phyloP scores from a whole-genome alignment of 2,113 vertebrate species.

The Natator depressus region DNA sequence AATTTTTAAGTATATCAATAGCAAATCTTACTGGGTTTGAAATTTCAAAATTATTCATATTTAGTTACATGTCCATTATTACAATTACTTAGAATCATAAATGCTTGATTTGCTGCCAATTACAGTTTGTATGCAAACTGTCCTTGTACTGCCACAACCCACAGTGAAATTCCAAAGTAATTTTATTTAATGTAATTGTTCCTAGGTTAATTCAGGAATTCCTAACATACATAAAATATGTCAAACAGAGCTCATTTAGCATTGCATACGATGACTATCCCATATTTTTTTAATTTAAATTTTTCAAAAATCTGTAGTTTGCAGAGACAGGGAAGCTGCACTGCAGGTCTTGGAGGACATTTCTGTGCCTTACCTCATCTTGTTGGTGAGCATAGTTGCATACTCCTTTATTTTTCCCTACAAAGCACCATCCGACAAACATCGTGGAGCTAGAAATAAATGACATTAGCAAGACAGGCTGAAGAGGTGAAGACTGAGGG shows the following conservation, averaged over 20 bases:
- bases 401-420: slow-evolving; percentile 12
- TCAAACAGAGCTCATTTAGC: background rate
- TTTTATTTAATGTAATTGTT: background rate
- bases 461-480: slow-evolving; percentile 48
- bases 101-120: background rate
- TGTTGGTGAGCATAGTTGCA: background rate
- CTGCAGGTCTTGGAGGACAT: background rate
- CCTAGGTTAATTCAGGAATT: background rate
- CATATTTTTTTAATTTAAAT: background rate
- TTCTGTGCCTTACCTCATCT: background rate
- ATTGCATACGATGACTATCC: background rate
- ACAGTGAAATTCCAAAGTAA: background rate
- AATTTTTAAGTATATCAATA: background rate
- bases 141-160: background rate
- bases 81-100: background rate
- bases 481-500: slow-evolving; percentile 17
- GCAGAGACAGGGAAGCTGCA: background rate
- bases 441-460: slow-evolving; percentile 20
- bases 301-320: slow-evolving; percentile 23
- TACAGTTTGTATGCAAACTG: background rate
- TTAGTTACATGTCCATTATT: background rate
- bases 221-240: background rate
- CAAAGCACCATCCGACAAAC: slow-evolving; percentile 37
- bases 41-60: background rate
- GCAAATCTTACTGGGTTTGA: background rate